Evolutionary conservation across 2,797 vertebrate species (phyloP).

Genomic region (Lagocephalus sceleratus): DNA sequence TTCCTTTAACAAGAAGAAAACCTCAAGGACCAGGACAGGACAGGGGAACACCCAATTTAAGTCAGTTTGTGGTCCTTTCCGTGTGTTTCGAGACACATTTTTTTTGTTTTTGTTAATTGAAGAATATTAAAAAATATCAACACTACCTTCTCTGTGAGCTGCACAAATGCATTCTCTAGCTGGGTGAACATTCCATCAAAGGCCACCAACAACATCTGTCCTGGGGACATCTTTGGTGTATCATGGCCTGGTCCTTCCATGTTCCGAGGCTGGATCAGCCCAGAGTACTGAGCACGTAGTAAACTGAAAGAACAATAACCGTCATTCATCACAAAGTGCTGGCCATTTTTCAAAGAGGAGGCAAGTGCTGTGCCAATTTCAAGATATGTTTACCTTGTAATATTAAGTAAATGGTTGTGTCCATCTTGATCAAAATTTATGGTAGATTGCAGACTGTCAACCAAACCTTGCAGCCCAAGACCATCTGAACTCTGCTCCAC

Average conservation of each 20-base stretch:
- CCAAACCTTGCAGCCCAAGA: slow-evolving; percentile 85
- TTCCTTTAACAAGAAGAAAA: too few species aligned
- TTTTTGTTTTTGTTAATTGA: too few species aligned
- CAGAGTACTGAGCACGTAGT: slow-evolving; percentile 93
- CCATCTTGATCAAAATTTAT: slow-evolving; percentile 88
- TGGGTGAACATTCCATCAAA: slow-evolving; percentile 99
- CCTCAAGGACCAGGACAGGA: too few species aligned
- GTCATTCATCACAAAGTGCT: not conserved
- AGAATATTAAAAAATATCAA: not conserved
- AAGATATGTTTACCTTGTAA: slow-evolving; percentile 80
- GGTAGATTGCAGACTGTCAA: slow-evolving; percentile 84
- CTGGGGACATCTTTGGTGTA: slow-evolving; percentile 97
- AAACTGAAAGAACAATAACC: slow-evolving; percentile 68
- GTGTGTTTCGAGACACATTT: too few species aligned
- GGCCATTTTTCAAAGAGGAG: too few species aligned
- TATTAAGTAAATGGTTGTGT: slow-evolving; percentile 86
- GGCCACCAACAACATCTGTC: slow-evolving; percentile 96
- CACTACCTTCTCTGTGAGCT: slow-evolving; percentile 92
- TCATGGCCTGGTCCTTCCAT: slow-evolving; percentile 84
- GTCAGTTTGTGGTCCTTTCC: too few species aligned
- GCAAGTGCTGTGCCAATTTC: too few species aligned
- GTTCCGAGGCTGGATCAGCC: slow-evolving; percentile 93
- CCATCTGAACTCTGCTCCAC: slow-evolving; percentile 95
- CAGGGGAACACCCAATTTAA: too few species aligned
- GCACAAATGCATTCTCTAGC: slow-evolving; percentile 92